Evolutionary conservation across 2,888 invertebrate species (phyloP).

Genomic region (Osmoderma eremita): DNA sequence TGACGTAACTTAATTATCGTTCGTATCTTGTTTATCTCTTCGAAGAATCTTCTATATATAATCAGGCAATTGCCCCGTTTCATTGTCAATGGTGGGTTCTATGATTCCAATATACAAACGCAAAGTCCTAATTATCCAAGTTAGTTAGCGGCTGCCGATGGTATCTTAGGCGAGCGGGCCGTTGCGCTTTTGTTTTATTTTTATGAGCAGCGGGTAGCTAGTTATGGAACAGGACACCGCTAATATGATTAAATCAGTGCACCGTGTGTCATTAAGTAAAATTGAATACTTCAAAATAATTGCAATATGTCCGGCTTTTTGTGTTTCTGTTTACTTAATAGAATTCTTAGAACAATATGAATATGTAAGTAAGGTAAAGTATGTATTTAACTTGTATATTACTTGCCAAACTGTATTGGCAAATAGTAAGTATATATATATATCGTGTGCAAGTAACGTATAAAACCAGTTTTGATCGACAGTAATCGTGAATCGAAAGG

Average conservation of each 20-base stretch:
- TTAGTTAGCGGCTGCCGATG: constrained; percentile 47
- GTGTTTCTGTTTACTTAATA: neutral
- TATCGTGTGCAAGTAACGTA: too few species aligned
- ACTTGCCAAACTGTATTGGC: too few species aligned
- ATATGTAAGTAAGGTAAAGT: too few species aligned
- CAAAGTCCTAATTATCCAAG: constrained; percentile 43
- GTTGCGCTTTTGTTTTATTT: constrained; percentile 47
- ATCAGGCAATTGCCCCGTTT: constrained; percentile 26
- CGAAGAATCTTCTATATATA: constrained; percentile 20
- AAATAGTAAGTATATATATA: too few species aligned
- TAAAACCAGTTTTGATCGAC: too few species aligned
- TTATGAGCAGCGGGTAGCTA: constrained; percentile 50
- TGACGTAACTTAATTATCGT: constrained; percentile 33
- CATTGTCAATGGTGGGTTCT: constrained; percentile 39
- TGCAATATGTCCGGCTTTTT: too few species aligned
- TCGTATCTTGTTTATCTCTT: constrained; percentile 20
- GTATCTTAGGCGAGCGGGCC: constrained; percentile 44
- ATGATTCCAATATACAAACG: constrained; percentile 44
- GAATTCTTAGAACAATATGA: neutral
- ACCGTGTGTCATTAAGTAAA: constrained; percentile 21
- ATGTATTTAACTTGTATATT: too few species aligned
- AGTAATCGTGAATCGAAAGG: too few species aligned
- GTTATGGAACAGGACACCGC: constrained; percentile 44
- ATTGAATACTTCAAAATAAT: constrained; percentile 7
- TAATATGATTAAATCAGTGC: constrained; percentile 37